phyloP scores from a whole-genome alignment of 2,113 vertebrate genomes.

The Neogobius melanostomus region DNA sequence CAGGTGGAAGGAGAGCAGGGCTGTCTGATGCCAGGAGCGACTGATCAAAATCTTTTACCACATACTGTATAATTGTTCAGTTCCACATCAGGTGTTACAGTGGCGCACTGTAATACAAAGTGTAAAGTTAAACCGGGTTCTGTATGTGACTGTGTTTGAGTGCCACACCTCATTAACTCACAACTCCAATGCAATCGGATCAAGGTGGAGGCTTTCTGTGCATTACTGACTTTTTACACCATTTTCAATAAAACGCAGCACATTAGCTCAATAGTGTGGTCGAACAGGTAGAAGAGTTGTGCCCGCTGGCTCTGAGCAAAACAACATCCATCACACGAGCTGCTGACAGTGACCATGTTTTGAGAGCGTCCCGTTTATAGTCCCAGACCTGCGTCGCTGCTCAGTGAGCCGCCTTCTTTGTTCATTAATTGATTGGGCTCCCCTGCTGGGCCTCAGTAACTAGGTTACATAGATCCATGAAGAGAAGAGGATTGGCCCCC shows the following conservation, averaged over 20 bases:
- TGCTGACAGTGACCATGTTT: slow-evolving; percentile 64
- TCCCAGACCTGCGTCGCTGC: slow-evolving; percentile 55
- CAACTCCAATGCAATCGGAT: slow-evolving; percentile 4
- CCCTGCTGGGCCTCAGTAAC: slow-evolving; percentile 74
- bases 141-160: background rate
- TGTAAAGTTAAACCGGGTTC: background rate
- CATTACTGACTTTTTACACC: slow-evolving; percentile 10
- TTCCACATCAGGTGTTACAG: slow-evolving; percentile 3
- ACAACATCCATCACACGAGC: slow-evolving; percentile 66
- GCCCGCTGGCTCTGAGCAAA: slow-evolving; percentile 50
- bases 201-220: background rate
- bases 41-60: slow-evolving; percentile 41
- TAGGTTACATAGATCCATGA: slow-evolving; percentile 74
- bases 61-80: slow-evolving; percentile 17
- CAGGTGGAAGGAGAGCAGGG: slow-evolving; percentile 47
- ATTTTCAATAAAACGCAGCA: background rate
- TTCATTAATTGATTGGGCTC: slow-evolving; percentile 78
- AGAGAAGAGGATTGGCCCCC: slow-evolving; percentile 50
- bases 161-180: slow-evolving; percentile 21
- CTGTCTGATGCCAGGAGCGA: slow-evolving; percentile 37
- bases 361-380: slow-evolving; percentile 64
- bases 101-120: slow-evolving; percentile 11
- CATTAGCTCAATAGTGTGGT: slow-evolving; percentile 4
- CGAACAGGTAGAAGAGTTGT: slow-evolving; percentile 31
- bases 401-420: slow-evolving; percentile 71